These are phyloP conservation scores for Paramormyrops kingsleyae DNA, from an alignment of 2,113 vertebrate species.

Conservation along the genomic window DNA sequence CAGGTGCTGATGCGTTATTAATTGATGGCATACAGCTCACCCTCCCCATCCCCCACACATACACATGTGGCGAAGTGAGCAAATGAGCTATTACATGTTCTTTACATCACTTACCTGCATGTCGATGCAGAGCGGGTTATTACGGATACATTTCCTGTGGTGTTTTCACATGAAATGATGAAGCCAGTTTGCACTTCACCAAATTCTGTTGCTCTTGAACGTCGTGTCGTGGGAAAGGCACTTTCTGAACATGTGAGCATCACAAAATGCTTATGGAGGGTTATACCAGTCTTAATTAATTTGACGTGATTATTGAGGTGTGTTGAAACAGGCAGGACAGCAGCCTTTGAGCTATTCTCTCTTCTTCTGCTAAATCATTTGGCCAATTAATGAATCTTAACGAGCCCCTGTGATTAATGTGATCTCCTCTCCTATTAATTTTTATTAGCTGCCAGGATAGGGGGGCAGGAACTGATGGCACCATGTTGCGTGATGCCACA, in stretches of 20 bases:
- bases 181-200: background rate
- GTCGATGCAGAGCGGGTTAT: too few relatives aligned
- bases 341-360: background rate
- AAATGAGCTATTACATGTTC: constrained; percentile 1
- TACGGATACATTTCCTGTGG: too few relatives aligned
- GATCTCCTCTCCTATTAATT: background rate
- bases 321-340: background rate
- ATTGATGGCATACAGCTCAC: constrained; percentile 1
- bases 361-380: background rate
- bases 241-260: background rate
- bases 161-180: background rate
- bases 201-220: background rate
- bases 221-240: background rate
- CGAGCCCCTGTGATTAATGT: background rate
- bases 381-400: background rate
- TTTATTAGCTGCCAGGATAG: background rate
- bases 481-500: background rate
- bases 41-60: background rate
- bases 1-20: constrained; percentile 14
- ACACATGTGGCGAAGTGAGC: background rate
- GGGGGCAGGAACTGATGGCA: background rate
- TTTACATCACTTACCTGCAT: background rate
- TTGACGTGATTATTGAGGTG: background rate
- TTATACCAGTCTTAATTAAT: background rate
- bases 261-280: background rate